These are phyloP conservation scores for Eptatretus atami DNA, from an alignment of 2,797 vertebrate species.

Conservation along the genomic window DNA sequence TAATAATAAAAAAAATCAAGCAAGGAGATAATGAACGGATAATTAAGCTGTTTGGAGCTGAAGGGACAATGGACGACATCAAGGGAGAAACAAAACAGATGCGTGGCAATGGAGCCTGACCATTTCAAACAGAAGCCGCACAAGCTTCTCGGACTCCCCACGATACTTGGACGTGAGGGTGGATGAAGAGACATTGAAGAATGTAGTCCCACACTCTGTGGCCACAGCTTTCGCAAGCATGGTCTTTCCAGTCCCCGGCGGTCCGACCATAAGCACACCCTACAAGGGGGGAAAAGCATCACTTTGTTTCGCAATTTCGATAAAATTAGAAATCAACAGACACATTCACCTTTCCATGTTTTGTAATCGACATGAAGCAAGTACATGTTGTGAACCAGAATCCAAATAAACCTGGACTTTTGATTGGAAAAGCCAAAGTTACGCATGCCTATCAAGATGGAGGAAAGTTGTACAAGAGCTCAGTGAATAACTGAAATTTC, in stretches of 20 bases:
- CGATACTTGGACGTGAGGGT: slow-evolving; percentile 80
- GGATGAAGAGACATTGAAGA: slow-evolving; percentile 86
- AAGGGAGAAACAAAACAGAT: slow-evolving; percentile 11
- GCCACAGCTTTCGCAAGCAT: slow-evolving; percentile 95
- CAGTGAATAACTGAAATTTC: too few relatives aligned
- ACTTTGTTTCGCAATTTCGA: not conserved
- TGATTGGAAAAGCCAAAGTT: too few relatives aligned
- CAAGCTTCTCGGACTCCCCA: slow-evolving; percentile 86
- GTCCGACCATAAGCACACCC: slow-evolving; percentile 92
- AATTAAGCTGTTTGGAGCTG: not conserved
- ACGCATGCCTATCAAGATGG: too few relatives aligned
- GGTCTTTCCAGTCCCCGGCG: slow-evolving; percentile 87
- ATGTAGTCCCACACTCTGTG: slow-evolving; percentile 80
- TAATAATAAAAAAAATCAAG: too few relatives aligned
- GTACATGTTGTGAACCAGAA: too few relatives aligned
- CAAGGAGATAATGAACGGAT: not conserved
- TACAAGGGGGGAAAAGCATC: slow-evolving; percentile 12
- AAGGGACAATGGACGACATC: slow-evolving; percentile 7
- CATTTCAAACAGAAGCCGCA: slow-evolving; percentile 91
- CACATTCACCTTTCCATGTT: too few relatives aligned
- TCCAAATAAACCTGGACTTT: too few relatives aligned
- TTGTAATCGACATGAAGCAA: too few relatives aligned
- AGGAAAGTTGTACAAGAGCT: too few relatives aligned
- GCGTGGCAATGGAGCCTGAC: slow-evolving; percentile 16
- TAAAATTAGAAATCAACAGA: too few relatives aligned